These are phyloP conservation scores for Agapornis roseicollis DNA, from an alignment of 2,113 vertebrate genomes.

Conservation along the genomic window DNA sequence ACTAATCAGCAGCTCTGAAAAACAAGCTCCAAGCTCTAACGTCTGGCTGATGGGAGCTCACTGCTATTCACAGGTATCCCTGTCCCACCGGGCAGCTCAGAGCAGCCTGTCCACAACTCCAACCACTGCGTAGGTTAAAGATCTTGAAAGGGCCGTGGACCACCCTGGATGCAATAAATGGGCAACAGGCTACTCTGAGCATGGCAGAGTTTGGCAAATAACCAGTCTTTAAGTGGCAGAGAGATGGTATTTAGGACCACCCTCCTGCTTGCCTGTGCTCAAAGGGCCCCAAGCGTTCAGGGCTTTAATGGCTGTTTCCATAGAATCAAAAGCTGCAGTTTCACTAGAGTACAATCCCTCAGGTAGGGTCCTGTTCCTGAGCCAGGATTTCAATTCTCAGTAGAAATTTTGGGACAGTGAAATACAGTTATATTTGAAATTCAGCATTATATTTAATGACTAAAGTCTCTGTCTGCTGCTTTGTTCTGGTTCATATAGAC, in stretches of 20 bases:
- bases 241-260: neutral
- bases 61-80: neutral
- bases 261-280: neutral
- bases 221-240: neutral
- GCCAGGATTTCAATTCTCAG: neutral
- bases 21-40: neutral
- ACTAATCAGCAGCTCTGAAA: neutral
- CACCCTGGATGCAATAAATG: neutral
- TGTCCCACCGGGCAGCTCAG: neutral
- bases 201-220: neutral
- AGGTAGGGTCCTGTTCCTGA: neutral
- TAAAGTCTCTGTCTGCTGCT: neutral
- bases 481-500: neutral
- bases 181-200: neutral
- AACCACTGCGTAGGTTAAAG: neutral
- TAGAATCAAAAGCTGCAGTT: neutral
- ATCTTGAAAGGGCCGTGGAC: neutral
- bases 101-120: neutral
- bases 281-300: accelerated
- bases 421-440: neutral
- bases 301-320: neutral
- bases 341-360: neutral
- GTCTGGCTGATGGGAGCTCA: neutral
- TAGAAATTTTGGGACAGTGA: neutral
- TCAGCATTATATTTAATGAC: neutral